phyloP scores from a whole-genome alignment of 1,140 invertebrate genomes.

The Eriosoma lanigerum region DNA sequence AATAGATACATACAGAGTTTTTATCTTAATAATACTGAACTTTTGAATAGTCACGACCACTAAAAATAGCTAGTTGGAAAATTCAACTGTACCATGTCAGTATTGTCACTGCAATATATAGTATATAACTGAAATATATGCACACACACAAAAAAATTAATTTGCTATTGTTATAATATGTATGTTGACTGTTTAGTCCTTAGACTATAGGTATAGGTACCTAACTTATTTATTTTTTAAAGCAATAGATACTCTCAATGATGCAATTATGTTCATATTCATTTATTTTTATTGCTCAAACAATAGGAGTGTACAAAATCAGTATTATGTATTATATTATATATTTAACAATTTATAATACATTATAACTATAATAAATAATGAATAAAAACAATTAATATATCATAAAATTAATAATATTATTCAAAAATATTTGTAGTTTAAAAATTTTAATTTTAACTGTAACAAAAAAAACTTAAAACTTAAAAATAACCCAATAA shows the following conservation, averaged over 20 bases:
- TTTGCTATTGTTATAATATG: too few species aligned
- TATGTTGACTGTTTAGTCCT: too few species aligned
- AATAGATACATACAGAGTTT: too few species aligned
- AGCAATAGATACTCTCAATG: background rate
- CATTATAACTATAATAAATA: conserved; percentile 41
- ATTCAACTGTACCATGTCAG: too few species aligned
- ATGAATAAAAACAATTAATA: conserved; percentile 39
- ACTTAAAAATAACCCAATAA: background rate
- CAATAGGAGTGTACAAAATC: background rate
- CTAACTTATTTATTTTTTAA: too few species aligned
- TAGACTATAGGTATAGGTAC: too few species aligned
- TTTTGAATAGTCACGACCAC: too few species aligned
- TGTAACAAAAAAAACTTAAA: conserved; percentile 24
- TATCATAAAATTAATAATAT: background rate
- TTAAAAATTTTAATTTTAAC: conserved; percentile 7
- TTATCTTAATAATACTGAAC: too few species aligned
- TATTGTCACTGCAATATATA: too few species aligned
- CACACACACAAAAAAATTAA: too few species aligned
- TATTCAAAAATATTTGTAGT: conserved; percentile 35
- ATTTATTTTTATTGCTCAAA: background rate
- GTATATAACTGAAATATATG: too few species aligned
- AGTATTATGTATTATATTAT: background rate
- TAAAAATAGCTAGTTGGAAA: too few species aligned
- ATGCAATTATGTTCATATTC: background rate
- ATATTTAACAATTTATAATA: conserved; percentile 35